Percentiles rank a stretch among this genome's conserved stretches.
phyloP scores from a whole-genome alignment of 2,797 vertebrate genomes.

The Eulemur rubriventer region DNA sequence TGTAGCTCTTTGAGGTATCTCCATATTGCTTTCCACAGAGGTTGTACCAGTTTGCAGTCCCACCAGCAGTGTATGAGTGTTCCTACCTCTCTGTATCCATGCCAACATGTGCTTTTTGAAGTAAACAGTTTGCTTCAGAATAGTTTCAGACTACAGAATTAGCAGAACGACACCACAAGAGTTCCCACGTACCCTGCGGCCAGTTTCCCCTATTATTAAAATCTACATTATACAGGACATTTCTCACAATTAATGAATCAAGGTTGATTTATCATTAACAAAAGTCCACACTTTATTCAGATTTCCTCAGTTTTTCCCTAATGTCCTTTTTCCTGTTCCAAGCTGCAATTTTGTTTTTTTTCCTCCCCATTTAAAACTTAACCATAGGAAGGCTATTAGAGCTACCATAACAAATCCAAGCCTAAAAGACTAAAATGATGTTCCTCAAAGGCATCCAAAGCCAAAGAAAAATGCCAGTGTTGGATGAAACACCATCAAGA shows the following conservation, averaged over 20 bases:
- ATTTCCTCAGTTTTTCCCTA: neutral
- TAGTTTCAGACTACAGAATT: neutral
- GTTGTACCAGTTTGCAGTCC: no score
- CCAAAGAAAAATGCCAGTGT: neutral
- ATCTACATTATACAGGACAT: neutral
- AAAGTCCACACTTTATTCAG: neutral
- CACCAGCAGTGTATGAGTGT: no score
- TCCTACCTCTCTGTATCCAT: no score
- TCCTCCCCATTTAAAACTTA: neutral
- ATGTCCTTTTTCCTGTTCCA: neutral
- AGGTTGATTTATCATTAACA: neutral
- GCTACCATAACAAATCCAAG: neutral
- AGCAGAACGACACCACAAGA: neutral
- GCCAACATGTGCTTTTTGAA: neutral
- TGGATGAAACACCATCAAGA: neutral
- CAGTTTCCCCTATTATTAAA: neutral
- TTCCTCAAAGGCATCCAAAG: neutral
- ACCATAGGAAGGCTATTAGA: neutral
- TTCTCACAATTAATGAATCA: neutral
- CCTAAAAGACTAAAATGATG: neutral
- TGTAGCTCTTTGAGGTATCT: no score
- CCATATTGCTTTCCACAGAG: no score
- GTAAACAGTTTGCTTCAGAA: neutral
- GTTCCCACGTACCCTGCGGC: neutral
- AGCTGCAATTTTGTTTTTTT: neutral